Conservation (phyloP, 2,888 invertebrate species). For the Rhingia campestris region DNA sequence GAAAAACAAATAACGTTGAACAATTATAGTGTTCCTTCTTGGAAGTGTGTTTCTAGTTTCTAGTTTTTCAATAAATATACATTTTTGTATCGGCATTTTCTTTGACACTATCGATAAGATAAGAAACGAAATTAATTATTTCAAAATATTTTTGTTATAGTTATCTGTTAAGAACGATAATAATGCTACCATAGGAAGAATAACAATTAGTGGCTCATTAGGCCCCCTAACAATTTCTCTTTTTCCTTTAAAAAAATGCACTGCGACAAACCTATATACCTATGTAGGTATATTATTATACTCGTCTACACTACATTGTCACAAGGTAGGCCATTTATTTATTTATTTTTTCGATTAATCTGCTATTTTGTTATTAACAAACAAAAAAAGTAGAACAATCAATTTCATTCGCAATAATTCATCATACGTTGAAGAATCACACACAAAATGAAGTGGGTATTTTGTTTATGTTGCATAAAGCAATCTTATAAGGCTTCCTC, state of each 20-base stretch:
- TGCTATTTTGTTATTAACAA: too few species aligned
- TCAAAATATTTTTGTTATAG: too few species aligned
- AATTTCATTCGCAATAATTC: not conserved
- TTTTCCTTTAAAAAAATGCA: too few species aligned
- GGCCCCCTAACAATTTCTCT: too few species aligned
- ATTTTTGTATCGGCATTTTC: slow-evolving; percentile 8
- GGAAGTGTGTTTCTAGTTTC: not conserved
- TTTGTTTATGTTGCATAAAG: slow-evolving; percentile 6
- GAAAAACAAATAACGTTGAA: not conserved
- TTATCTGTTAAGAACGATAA: too few species aligned
- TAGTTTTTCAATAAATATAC: not conserved
- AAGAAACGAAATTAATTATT: slow-evolving; percentile 4
- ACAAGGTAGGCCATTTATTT: too few species aligned
- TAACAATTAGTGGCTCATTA: too few species aligned
- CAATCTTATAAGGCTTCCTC: slow-evolving; percentile 27
- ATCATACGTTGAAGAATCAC: not conserved
- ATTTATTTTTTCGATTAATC: too few species aligned
- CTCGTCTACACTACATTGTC: too few species aligned
- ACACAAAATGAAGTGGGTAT: not conserved
- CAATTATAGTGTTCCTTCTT: not conserved
- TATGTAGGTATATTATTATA: not conserved
- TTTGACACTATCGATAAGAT: slow-evolving; percentile 2
- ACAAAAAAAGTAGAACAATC: too few species aligned
- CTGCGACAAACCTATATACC: too few species aligned
- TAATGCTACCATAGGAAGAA: too few species aligned